phyloP scores from a whole-genome alignment of 2,888 invertebrate species.

The Geotrupes spiniger region DNA sequence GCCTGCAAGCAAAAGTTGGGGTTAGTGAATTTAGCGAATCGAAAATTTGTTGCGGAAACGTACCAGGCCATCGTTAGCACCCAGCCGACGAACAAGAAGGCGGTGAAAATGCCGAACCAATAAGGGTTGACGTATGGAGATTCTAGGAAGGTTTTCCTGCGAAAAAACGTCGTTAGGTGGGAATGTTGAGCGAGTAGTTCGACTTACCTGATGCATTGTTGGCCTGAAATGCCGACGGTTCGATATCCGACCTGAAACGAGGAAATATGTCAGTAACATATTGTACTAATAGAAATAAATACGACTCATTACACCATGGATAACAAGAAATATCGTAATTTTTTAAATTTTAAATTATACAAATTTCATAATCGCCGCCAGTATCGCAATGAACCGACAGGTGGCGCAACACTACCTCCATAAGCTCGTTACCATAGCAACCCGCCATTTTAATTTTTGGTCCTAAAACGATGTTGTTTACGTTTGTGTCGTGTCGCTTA shows the following conservation, averaged over 20 bases:
- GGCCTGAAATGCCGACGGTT: slow-evolving; percentile 43
- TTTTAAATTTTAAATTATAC: too few relatives aligned
- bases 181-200: not conserved
- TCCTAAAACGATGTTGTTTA: too few relatives aligned
- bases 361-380: too few relatives aligned
- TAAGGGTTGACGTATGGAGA: slow-evolving; percentile 60
- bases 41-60: not conserved
- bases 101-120: slow-evolving; percentile 63
- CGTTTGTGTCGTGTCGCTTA: too few relatives aligned
- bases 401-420: too few relatives aligned
- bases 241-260: slow-evolving; percentile 44
- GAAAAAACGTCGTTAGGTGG: slow-evolving; percentile 14
- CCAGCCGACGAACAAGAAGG: slow-evolving; percentile 63
- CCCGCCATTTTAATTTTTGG: too few relatives aligned
- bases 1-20: slow-evolving; percentile 35
- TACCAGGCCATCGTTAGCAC: slow-evolving; percentile 62
- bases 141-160: slow-evolving; percentile 53
- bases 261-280: slow-evolving; percentile 8
- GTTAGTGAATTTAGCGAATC: too few relatives aligned
- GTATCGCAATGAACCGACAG: too few relatives aligned
- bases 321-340: too few relatives aligned
- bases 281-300: too few relatives aligned
- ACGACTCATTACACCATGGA: too few relatives aligned
- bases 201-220: slow-evolving; percentile 48
- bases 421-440: too few relatives aligned